These are phyloP conservation scores for Coremacera marginata DNA, from an alignment of 2,888 invertebrate species.

Conservation along the genomic window DNA sequence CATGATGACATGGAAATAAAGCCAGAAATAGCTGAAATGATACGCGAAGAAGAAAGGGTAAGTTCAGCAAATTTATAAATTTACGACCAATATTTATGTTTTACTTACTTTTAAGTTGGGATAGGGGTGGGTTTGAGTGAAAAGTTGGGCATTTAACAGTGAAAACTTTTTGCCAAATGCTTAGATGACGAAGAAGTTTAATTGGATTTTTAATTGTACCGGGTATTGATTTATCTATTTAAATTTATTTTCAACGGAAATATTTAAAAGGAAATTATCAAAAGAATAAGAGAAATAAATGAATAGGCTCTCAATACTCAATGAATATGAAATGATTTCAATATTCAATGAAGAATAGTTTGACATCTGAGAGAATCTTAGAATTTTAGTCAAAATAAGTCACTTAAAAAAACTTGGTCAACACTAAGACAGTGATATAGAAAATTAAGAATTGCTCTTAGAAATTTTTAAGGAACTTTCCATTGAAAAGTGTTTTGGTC, in stretches of 20 bases:
- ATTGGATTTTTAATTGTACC: conserved; percentile 25
- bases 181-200: conserved; percentile 14
- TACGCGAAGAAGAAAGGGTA: conserved; percentile 95
- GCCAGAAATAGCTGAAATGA: conserved; percentile 95
- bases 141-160: neutral
- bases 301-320: too few relatives aligned
- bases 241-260: conserved; percentile 14
- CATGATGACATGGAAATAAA: conserved; percentile 91
- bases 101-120: neutral
- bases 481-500: too few relatives aligned
- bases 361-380: too few relatives aligned
- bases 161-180: conserved; percentile 8
- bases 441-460: too few relatives aligned
- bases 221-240: conserved; percentile 27
- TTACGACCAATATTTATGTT: neutral
- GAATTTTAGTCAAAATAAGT: too few relatives aligned
- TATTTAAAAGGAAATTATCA: neutral
- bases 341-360: too few relatives aligned
- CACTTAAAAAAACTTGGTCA: too few relatives aligned
- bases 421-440: too few relatives aligned
- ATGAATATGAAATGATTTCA: neutral
- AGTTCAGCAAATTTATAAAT: conserved; percentile 70
- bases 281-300: neutral
- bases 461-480: too few relatives aligned
- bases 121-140: neutral